A percentile compares a stretch with the other conserved stretches of the same genome.
phyloP scores from a whole-genome alignment of 1,140 invertebrate genomes.

The Aleiodes sp. region DNA sequence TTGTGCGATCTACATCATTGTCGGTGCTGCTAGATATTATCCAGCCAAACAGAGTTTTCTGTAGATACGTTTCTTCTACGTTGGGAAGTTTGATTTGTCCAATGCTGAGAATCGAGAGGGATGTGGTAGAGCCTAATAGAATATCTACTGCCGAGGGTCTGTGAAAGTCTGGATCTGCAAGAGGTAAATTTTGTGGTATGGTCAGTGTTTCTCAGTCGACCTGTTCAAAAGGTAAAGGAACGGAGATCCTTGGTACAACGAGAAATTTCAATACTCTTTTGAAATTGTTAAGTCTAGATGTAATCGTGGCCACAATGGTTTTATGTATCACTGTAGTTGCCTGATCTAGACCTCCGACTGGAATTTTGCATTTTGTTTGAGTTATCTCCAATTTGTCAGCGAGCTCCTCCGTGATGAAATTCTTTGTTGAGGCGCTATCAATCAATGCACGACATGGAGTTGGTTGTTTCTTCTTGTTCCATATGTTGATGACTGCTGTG shows the following conservation, averaged over 20 bases:
- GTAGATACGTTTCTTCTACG: slow-evolving; percentile 31
- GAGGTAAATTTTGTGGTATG: slow-evolving; percentile 33
- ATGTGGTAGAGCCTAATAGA: slow-evolving; percentile 34
- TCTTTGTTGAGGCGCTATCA: neutral
- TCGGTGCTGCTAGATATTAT: slow-evolving; percentile 13
- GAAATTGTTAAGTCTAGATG: slow-evolving; percentile 1
- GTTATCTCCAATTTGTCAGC: no score
- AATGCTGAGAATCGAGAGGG: slow-evolving; percentile 36
- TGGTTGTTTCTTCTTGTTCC: neutral
- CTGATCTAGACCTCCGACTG: no score
- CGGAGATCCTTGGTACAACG: slow-evolving; percentile 30
- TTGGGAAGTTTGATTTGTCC: slow-evolving; percentile 28
- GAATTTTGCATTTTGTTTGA: no score
- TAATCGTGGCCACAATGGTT: no score
- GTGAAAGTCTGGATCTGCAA: slow-evolving; percentile 42
- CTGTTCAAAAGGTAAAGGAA: slow-evolving; percentile 25
- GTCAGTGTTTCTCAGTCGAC: slow-evolving; percentile 29
- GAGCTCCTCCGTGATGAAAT: no score
- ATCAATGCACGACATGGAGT: neutral
- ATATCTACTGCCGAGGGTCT: slow-evolving; percentile 35
- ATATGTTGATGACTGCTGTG: neutral
- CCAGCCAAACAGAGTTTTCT: slow-evolving; percentile 40
- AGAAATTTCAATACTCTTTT: slow-evolving; percentile 31
- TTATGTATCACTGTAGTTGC: no score
- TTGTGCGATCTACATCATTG: neutral